Evolutionary conservation across 2,113 vertebrate genomes (phyloP), one percentile per base, ranked within the genome.

Genomic region (Phoxinus phoxinus): DNA sequence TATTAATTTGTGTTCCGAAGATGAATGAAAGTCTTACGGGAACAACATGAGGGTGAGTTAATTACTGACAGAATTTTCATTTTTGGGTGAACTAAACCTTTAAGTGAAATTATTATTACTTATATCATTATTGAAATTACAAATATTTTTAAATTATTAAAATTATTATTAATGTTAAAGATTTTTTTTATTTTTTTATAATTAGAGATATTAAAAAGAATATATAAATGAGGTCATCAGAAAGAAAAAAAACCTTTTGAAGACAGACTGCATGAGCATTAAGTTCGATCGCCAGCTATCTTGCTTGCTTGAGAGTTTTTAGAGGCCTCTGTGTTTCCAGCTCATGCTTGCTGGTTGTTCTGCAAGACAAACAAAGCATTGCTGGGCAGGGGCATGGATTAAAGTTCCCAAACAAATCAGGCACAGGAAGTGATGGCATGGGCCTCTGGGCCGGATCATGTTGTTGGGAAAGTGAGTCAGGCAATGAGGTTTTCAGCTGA

Each of bases 321-420:
- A 30, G 65, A 72, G 32, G 67, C 65, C 72, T 27, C 53, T 48
- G 41, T 27, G 85, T 87, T 59, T 35, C 86, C 90, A 91, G 92
- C 85, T 25, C 83, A 85, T 87, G 90, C 91, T 93, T 92, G 89
- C 90, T 90, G 89, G 88, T 91, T 91, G 88, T 92, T 90, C 86
- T 80, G 73, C 90, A 93, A 92, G 91, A 93, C 91, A 94, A 94
- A 94, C 92, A 94, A 92, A 91, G 91, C 87, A 85, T 74, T 87
- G 90, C 90, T 87, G 90, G 90, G 92, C 90, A 89, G 84, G 89
- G 92, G 59, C 90, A 90, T 88, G 93, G 92, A 94, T 95, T 94
- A 94, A 82, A 93, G 91, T 92, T 93, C 92, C 93, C 91, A 94
- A 87, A 94, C 92, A 94, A 94, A 94, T 92, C 93, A 91, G 89